Evolutionary conservation across 92 coral and sea anemone genomes (phyloP).

Genomic region (Bergia puertoricense): DNA sequence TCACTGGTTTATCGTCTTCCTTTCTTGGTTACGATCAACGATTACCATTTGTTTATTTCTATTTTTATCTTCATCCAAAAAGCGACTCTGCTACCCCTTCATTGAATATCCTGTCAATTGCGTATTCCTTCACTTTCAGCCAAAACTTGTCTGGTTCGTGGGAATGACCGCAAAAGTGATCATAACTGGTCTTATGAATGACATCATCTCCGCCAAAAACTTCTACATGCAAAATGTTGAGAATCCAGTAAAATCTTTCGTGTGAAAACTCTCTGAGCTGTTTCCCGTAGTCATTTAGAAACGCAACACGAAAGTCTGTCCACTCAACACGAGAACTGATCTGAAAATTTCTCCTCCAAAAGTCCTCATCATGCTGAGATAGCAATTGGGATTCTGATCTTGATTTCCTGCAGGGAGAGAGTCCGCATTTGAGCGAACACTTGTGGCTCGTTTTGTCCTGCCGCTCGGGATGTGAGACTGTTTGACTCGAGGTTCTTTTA

Average conservation of each 20-base stretch:
- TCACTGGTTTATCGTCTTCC: too few species aligned
- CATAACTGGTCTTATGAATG: conserved; percentile 1
- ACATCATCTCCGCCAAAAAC: conserved; percentile 31
- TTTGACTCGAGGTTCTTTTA: not conserved
- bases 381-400: conserved; percentile 12
- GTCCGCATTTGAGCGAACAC: conserved; percentile 22
- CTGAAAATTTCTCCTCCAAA: conserved; percentile 33
- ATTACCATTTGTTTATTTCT: not conserved
- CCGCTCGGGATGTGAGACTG: not conserved
- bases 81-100: conserved; percentile 41
- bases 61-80: conserved; percentile 16
- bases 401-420: conserved; percentile 31
- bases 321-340: conserved; percentile 24
- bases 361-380: not conserved
- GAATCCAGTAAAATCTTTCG: conserved; percentile 37
- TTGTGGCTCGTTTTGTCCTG: not conserved
- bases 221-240: conserved; percentile 36
- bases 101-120: conserved; percentile 35
- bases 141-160: conserved; percentile 27
- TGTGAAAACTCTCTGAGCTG: conserved; percentile 38
- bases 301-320: conserved; percentile 40
- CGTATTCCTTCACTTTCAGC: conserved; percentile 41
- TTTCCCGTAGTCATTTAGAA: conserved; percentile 31
- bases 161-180: conserved; percentile 23
- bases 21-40: not conserved